phyloP scores from a whole-genome alignment of 2,797 vertebrate species.

The Clarias fuscus region DNA sequence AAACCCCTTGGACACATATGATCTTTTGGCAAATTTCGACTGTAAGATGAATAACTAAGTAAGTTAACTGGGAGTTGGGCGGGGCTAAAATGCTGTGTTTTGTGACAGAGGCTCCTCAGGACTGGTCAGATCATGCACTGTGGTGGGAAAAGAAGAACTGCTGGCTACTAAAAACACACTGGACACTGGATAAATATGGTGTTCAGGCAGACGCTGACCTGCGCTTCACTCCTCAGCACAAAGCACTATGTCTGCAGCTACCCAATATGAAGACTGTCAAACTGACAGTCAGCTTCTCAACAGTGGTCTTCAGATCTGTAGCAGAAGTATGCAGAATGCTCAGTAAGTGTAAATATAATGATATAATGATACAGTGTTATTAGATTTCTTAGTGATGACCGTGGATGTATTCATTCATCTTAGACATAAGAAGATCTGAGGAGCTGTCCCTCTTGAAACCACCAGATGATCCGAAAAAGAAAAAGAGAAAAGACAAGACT shows the following conservation, averaged over 20 bases:
- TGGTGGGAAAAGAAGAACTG: constrained; percentile 96
- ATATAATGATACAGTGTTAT: neutral
- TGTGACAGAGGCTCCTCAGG: constrained; percentile 80
- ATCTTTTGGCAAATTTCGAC: neutral
- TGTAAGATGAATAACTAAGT: neutral
- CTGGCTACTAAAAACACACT: constrained; percentile 96
- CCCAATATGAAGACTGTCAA: constrained; percentile 90
- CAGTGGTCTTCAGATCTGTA: constrained; percentile 88
- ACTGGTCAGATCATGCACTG: constrained; percentile 97
- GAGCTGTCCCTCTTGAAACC: constrained; percentile 90
- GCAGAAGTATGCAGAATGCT: constrained; percentile 87
- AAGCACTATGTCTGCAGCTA: constrained; percentile 85
- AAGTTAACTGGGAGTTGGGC: neutral
- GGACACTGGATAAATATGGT: constrained; percentile 96
- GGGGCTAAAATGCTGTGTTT: constrained; percentile 14
- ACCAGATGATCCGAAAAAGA: constrained; percentile 84
- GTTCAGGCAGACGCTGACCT: constrained; percentile 93
- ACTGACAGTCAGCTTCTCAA: constrained; percentile 88
- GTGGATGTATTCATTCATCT: neutral
- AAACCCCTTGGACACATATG: neutral
- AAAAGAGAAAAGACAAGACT: constrained; percentile 90
- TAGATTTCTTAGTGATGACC: neutral
- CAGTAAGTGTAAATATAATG: constrained; percentile 76
- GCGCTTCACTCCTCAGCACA: constrained; percentile 91
- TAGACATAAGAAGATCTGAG: constrained; percentile 92